Conservation (phyloP, 2,888 invertebrate species). For the Leucophenga maculata region DNA sequence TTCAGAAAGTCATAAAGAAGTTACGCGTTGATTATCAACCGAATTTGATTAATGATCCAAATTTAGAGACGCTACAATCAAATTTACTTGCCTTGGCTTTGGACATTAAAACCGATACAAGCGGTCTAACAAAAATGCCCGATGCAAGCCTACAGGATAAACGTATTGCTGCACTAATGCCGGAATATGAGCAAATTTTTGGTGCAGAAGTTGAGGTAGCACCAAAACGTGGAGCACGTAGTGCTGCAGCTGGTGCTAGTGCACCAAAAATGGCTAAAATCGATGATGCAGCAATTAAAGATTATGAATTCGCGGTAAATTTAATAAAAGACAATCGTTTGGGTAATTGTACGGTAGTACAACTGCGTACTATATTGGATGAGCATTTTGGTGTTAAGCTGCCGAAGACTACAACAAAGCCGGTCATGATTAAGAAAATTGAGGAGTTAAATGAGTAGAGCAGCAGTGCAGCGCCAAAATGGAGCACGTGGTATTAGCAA, state of each 20-base stretch:
- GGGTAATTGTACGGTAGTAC: conserved; percentile 50
- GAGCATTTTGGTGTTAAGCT: conserved; percentile 48
- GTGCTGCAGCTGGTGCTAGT: conserved; percentile 21
- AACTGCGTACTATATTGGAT: conserved; percentile 54
- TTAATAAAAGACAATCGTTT: conserved; percentile 49
- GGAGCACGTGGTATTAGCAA: no score
- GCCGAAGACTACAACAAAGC: conserved; percentile 46
- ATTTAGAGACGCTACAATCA: conserved; percentile 76
- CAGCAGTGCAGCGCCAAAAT: neutral
- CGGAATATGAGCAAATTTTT: conserved; percentile 55
- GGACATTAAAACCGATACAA: conserved; percentile 75
- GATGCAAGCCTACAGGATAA: conserved; percentile 61
- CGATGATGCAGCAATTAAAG: conserved; percentile 43
- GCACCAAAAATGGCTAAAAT: conserved; percentile 57
- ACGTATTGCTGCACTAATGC: conserved; percentile 59
- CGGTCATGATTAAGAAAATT: conserved; percentile 51
- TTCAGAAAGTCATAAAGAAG: conserved; percentile 76
- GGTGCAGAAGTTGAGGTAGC: conserved; percentile 48
- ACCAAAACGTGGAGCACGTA: conserved; percentile 53
- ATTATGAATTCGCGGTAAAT: conserved; percentile 47
- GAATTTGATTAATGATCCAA: conserved; percentile 80
- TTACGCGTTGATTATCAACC: conserved; percentile 77
- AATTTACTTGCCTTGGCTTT: conserved; percentile 80
- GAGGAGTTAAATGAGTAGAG: conserved; percentile 24
- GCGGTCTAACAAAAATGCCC: conserved; percentile 57